phyloP scores from a whole-genome alignment of 2,797 vertebrate species.

The Meda fulgida region DNA sequence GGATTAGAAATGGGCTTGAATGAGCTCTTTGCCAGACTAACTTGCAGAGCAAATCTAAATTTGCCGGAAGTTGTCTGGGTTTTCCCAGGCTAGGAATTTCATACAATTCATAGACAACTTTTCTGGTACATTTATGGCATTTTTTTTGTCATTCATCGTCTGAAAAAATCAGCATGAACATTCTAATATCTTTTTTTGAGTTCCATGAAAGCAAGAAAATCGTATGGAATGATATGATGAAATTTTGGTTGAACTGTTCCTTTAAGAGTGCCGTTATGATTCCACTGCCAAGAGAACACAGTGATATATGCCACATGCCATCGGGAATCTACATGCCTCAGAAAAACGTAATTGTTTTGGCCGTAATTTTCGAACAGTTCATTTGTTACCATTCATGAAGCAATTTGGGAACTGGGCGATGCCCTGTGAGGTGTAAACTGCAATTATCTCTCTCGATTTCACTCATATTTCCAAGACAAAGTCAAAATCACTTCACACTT shows the following conservation, averaged over 20 bases:
- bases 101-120: background rate
- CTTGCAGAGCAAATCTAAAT: too few species aligned
- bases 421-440: conserved; percentile 1
- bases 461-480: background rate
- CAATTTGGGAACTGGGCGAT: background rate
- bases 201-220: background rate
- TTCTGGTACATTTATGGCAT: background rate
- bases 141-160: background rate
- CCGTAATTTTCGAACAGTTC: background rate
- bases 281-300: too few species aligned
- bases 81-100: too few species aligned
- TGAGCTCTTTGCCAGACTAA: too few species aligned
- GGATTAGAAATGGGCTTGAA: too few species aligned
- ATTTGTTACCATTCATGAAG: conserved; percentile 8
- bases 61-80: too few species aligned
- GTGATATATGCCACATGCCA: background rate
- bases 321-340: background rate
- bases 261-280: background rate
- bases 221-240: background rate
- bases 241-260: background rate
- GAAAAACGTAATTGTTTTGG: background rate
- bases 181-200: background rate
- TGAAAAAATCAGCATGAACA: background rate
- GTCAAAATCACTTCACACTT: conserved; percentile 23
- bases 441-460: background rate